Evolutionary conservation across 2,888 invertebrate species (phyloP).

Genomic region (Macrophya alboannulata): DNA sequence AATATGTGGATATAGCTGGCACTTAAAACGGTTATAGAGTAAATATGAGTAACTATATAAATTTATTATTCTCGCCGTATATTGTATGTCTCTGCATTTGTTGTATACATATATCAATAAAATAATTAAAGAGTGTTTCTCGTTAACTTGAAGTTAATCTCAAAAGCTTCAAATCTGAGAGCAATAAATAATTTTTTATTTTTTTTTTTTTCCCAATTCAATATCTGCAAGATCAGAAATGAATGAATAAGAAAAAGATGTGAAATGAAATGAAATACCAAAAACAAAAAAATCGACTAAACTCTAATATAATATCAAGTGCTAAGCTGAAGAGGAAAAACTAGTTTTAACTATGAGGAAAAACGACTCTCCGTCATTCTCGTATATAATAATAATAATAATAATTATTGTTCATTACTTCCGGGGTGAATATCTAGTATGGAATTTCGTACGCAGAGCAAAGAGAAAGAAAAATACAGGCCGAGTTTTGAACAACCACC

Average conservation of each 20-base stretch:
- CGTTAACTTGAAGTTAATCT: no score
- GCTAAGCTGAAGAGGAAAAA: not conserved
- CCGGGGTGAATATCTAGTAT: constrained; percentile 27
- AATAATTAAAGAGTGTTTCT: no score
- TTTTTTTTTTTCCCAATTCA: no score
- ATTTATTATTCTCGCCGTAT: not conserved
- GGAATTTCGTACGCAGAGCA: not conserved
- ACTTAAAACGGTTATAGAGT: not conserved
- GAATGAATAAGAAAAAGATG: not conserved
- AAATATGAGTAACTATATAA: not conserved
- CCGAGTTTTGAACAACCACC: not conserved
- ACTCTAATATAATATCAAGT: not conserved
- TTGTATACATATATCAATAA: no score
- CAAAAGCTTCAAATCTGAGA: no score
- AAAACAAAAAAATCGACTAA: not conserved
- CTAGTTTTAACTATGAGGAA: not conserved
- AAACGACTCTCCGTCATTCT: not conserved
- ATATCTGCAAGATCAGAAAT: not conserved
- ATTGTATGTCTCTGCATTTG: no score
- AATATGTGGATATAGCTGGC: not conserved
- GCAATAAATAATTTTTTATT: no score
- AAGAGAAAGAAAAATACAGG: not conserved
- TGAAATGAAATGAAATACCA: no score
- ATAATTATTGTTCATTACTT: not conserved
- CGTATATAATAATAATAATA: not conserved